Conservation (phyloP, 2,888 invertebrate genomes). For the Sceliomorpha sp. region DNA sequence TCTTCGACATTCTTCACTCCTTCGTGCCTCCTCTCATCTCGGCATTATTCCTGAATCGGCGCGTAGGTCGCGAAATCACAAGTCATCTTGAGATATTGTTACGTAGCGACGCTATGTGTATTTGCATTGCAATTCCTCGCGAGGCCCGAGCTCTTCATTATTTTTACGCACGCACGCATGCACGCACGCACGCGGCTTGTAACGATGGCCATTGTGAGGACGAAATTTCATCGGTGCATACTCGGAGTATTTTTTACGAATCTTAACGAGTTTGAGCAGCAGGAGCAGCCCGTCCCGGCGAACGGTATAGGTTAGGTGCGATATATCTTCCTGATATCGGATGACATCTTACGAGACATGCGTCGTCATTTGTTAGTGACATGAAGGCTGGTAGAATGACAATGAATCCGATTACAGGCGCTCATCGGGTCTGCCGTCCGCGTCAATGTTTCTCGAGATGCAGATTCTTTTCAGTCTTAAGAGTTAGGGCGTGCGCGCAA, state of each 20-base stretch:
- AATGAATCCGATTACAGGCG: constrained; percentile 51
- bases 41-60: constrained; percentile 29
- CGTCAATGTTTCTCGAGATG: constrained; percentile 43
- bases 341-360: constrained; percentile 48
- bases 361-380: constrained; percentile 50
- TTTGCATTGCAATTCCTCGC: constrained; percentile 24
- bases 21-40: constrained; percentile 33
- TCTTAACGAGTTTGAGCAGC: constrained; percentile 35
- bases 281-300: constrained; percentile 13
- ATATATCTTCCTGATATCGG: constrained; percentile 42
- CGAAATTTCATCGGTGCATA: constrained; percentile 30
- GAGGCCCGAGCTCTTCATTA: constrained; percentile 26
- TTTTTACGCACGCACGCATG: constrained; percentile 13
- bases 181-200: constrained; percentile 7
- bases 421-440: constrained; percentile 41
- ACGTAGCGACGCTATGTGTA: constrained; percentile 35
- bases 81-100: constrained; percentile 37
- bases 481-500: constrained; percentile 24
- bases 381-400: constrained; percentile 42
- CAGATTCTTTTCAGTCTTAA: constrained; percentile 7
- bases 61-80: constrained; percentile 44
- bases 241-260: constrained; percentile 27
- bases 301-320: constrained; percentile 12
- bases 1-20: constrained; percentile 22
- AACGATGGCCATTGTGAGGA: constrained; percentile 34